phyloP scores from a whole-genome alignment of 2,113 vertebrate genomes.

The Lipophrys pholis region DNA sequence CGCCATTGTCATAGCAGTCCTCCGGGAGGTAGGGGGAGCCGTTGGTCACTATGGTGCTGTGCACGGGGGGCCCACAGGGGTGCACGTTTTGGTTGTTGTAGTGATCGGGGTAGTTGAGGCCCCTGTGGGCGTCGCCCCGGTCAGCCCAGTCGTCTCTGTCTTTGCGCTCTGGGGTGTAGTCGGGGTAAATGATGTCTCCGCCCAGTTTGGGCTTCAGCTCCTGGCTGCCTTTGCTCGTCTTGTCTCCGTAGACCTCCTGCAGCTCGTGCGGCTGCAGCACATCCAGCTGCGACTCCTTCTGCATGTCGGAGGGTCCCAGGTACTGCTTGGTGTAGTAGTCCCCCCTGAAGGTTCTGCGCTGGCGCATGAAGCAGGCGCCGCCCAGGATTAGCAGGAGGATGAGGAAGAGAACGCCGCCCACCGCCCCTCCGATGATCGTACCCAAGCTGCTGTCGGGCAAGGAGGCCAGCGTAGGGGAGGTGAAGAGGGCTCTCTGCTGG shows the following conservation, averaged over 20 bases:
- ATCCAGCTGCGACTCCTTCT: constrained; percentile 96
- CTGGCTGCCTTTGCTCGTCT: constrained; percentile 90
- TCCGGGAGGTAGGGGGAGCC: constrained; percentile 91
- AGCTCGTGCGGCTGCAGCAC: constrained; percentile 95
- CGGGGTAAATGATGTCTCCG: constrained; percentile 89
- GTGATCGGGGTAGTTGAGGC: constrained; percentile 81
- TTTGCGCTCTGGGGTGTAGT: constrained; percentile 91
- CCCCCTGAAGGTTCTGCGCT: constrained; percentile 94
- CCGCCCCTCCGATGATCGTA: constrained; percentile 89
- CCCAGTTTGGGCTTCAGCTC: constrained; percentile 92
- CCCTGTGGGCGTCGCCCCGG: constrained; percentile 84
- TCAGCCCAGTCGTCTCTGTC: constrained; percentile 90
- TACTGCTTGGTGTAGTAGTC: constrained; percentile 99
- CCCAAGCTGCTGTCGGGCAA: constrained; percentile 89
- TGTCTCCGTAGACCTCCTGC: constrained; percentile 92
- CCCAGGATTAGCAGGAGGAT: constrained; percentile 88
- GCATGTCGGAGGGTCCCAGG: constrained; percentile 96
- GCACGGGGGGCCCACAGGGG: constrained; percentile 88
- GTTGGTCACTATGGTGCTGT: constrained; percentile 81
- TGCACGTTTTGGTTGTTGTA: constrained; percentile 80
- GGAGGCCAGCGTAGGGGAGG: constrained; percentile 88
- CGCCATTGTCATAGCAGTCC: constrained; percentile 90
- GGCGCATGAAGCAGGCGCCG: constrained; percentile 88
- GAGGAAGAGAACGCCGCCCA: constrained; percentile 92
- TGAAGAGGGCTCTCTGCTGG: constrained; percentile 81